These are phyloP conservation scores for Cheirogaleus major DNA, from an alignment of 2,797 vertebrate species.

Conservation along the genomic window DNA sequence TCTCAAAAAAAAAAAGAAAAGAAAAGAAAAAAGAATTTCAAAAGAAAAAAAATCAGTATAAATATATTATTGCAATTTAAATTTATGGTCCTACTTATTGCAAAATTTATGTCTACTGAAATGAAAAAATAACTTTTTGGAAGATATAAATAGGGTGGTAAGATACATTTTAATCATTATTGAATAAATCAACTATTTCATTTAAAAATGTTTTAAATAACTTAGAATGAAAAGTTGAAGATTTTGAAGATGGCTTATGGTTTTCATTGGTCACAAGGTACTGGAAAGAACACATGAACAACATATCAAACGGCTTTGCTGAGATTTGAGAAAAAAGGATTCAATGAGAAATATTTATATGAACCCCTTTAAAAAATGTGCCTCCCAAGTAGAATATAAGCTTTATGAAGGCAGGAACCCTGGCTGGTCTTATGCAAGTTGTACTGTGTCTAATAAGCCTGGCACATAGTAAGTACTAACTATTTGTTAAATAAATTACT, in stretches of 20 bases:
- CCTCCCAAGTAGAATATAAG: neutral
- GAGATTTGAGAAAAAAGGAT: neutral
- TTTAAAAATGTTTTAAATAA: neutral
- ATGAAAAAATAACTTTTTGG: neutral
- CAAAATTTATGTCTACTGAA: neutral
- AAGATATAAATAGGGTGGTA: neutral
- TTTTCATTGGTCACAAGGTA: neutral
- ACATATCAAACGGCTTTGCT: neutral
- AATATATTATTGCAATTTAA: neutral
- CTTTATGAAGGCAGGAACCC: neutral
- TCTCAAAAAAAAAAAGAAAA: no score
- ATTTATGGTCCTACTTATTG: neutral
- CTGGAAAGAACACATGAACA: neutral
- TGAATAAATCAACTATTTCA: neutral
- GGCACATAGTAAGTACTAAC: neutral
- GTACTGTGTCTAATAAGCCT: neutral
- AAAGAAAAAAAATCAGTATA: neutral
- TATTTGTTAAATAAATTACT: neutral
- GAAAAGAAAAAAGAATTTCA: conserved; percentile 10
- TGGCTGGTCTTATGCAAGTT: neutral
- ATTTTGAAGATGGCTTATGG: neutral
- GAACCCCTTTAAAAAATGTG: neutral
- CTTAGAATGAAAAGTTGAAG: neutral
- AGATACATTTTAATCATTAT: neutral
- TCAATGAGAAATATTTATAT: neutral